Evolutionary conservation across 2,113 vertebrate genomes (phyloP), one percentile per base, ranked within the genome.

Genomic region (rabbit (Oryctolagus cuniculus)): DNA sequence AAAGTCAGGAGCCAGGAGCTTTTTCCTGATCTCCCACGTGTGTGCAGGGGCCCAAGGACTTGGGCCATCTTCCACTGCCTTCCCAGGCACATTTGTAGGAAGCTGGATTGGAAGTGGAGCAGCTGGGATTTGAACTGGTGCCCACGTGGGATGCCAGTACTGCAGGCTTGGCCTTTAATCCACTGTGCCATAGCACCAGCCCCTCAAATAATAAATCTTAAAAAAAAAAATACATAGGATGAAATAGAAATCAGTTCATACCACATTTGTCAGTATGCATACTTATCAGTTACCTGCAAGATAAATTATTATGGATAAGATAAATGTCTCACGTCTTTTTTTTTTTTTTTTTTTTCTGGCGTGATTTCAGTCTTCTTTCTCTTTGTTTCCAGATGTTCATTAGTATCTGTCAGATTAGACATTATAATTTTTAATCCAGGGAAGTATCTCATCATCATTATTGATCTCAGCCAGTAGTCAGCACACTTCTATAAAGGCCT

Each of bases 401-500:
- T 90, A 7, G 27, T 72, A 69, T 29, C 94, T 97, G 24, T 95
- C 67, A 94, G 19, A 63, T 90, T 90, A 77, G 90, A 53, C 64
- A 53, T 80, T 94, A 55, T n/a, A 51, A 25, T 53, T 85, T 95
- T 80, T 96, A 73, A 67, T 78, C 77, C 77, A 63, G 36, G 79
- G 17, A 88, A 95, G 93, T 85, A 5, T 38, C 7, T 79, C 19
- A 29, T 31, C 7, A 15, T 89, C 86, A 80, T 86, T 83, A 73
- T 27, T 87, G 72, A 90, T 64, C 73, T 88, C 72, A 81, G 61
- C 36, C 27, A 88, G 19, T 94, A 55, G 53, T 90, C 16, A 49
- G 36, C 58, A 94, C 55, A 77, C 49, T 19, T 92, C 82, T 94
- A 1, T 66, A 64, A 90, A 82, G 51, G 24, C 72, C 88, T 87